These are phyloP conservation scores for Hyphantria cunea DNA, from an alignment of 1,140 invertebrate species.

Conservation along the genomic window DNA sequence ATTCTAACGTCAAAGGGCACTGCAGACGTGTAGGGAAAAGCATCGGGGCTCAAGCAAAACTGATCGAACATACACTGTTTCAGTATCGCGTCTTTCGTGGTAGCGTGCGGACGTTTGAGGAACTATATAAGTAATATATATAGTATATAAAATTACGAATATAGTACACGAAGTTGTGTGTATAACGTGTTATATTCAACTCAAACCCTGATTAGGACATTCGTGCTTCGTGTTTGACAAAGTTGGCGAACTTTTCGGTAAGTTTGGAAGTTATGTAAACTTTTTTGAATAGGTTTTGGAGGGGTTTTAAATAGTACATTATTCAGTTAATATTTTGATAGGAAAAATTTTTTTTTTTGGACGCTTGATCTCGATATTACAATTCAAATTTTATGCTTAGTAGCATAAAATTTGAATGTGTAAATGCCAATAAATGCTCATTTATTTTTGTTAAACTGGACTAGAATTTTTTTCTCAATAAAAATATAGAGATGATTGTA, in stretches of 20 bases:
- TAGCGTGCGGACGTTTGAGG: not conserved
- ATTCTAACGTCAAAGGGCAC: constrained; percentile 7
- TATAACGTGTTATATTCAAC: not conserved
- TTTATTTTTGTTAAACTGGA: too few relatives aligned
- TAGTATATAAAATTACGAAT: constrained; percentile 5
- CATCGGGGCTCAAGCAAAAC: not conserved
- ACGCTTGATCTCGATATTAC: too few relatives aligned
- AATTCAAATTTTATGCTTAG: too few relatives aligned
- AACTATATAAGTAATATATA: not conserved
- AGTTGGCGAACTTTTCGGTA: not conserved
- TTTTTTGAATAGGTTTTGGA: not conserved
- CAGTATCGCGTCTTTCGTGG: constrained; percentile 8
- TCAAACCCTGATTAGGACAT: not conserved
- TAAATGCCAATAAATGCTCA: too few relatives aligned
- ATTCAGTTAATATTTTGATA: too few relatives aligned
- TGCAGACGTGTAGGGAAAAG: constrained; percentile 5
- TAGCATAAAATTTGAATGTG: too few relatives aligned
- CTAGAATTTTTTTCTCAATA: too few relatives aligned
- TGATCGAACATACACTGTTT: not conserved
- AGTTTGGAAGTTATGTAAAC: not conserved
- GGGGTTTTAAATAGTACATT: too few relatives aligned
- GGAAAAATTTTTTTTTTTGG: too few relatives aligned
- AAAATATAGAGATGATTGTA: too few relatives aligned
- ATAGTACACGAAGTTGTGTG: not conserved
- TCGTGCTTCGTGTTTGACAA: not conserved